Evolutionary conservation across 2,797 vertebrate species (phyloP).

Genomic region (Pyrocephalus nanus): DNA sequence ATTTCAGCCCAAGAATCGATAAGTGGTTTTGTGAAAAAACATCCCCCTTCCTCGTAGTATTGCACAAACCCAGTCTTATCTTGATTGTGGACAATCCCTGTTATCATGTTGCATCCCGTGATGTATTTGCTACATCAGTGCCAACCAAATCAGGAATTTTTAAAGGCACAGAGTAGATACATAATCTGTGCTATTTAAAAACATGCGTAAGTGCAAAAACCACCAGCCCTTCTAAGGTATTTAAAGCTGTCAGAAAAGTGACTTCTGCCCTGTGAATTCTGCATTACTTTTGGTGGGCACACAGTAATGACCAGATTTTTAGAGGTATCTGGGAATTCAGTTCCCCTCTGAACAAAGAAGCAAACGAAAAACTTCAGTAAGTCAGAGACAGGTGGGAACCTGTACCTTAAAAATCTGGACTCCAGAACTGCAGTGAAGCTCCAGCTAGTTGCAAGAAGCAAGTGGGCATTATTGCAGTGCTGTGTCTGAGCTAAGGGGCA

Average conservation of each 20-base stretch:
- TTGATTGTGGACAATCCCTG: neutral
- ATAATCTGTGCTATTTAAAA: neutral
- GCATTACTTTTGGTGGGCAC: neutral
- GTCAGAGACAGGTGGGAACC: neutral
- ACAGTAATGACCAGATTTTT: neutral
- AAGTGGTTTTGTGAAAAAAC: neutral
- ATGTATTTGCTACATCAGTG: neutral
- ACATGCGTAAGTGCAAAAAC: neutral
- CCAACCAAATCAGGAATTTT: neutral
- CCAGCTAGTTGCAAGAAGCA: neutral
- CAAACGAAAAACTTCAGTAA: neutral
- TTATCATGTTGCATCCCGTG: neutral
- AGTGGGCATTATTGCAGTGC: neutral
- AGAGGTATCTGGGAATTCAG: neutral
- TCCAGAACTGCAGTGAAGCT: neutral
- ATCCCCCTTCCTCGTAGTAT: neutral
- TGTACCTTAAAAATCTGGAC: neutral
- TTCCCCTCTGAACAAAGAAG: neutral
- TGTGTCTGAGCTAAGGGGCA: neutral
- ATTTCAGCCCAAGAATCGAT: neutral
- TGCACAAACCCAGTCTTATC: slow-evolving; percentile 16
- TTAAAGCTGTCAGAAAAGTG: neutral
- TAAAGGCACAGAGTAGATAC: neutral
- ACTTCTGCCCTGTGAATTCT: neutral
- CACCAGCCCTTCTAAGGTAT: neutral